Conservation (phyloP, 2,113 vertebrate genomes). For the Rhinichthys klamathensis region DNA sequence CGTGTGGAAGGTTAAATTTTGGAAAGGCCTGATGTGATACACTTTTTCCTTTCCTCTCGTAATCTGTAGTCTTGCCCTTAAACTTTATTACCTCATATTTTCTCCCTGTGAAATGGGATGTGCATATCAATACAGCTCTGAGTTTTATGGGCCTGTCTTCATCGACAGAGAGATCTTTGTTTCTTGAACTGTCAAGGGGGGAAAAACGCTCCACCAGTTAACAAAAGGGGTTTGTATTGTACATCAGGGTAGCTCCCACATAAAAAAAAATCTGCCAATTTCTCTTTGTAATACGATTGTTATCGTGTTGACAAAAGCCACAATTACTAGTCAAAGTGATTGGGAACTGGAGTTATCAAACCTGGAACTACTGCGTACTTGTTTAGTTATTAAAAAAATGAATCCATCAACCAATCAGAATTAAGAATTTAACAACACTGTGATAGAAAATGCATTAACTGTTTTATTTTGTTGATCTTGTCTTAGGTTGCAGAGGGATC, state of each 20-base stretch:
- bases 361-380: background rate
- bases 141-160: conserved; percentile 51
- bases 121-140: conserved; percentile 15
- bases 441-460: background rate
- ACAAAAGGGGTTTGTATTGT: conserved; percentile 46
- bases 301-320: no score
- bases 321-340: background rate
- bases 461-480: conserved; percentile 26
- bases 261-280: background rate
- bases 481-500: conserved; percentile 87
- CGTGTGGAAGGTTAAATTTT: conserved; percentile 59
- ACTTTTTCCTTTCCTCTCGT: conserved; percentile 30
- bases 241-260: conserved; percentile 26
- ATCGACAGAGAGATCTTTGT: conserved; percentile 50
- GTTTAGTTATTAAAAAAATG: background rate
- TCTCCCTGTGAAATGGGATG: conserved; percentile 47
- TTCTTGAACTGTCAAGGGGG: conserved; percentile 32
- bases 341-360: background rate
- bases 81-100: conserved; percentile 43
- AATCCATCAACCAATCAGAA: background rate
- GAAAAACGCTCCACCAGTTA: conserved; percentile 31
- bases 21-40: conserved; percentile 42
- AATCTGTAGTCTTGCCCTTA: conserved; percentile 15
- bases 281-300: background rate
- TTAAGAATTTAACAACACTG: background rate